These are phyloP conservation scores for Coelinius sp. DNA, from an alignment of 2,888 invertebrate genomes.

Conservation along the genomic window DNA sequence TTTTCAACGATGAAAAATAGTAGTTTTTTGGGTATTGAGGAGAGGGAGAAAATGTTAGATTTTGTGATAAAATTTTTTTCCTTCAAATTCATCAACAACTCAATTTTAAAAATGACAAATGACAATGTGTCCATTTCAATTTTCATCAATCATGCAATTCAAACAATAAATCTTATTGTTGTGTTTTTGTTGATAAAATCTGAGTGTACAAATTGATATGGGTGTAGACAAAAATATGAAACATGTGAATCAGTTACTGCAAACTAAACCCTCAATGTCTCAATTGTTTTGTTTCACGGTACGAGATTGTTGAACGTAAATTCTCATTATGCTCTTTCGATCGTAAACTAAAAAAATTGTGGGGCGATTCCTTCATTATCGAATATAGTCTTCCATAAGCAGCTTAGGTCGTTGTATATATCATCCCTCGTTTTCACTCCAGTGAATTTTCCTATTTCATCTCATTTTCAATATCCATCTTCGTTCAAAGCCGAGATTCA, in stretches of 20 bases:
- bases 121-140: background rate
- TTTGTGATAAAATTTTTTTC: too few species aligned
- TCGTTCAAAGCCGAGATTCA: slow-evolving; percentile 26
- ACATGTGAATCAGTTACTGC: too few species aligned
- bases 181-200: too few species aligned
- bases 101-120: background rate
- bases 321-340: background rate
- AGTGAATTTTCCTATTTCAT: slow-evolving; percentile 45
- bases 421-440: slow-evolving; percentile 1
- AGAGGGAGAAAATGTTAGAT: background rate
- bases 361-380: slow-evolving; percentile 43
- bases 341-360: background rate
- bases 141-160: too few species aligned
- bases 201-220: too few species aligned
- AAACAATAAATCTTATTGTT: too few species aligned
- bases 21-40: slow-evolving; percentile 9
- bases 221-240: too few species aligned
- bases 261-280: too few species aligned
- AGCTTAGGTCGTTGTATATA: slow-evolving; percentile 45
- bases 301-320: slow-evolving; percentile 5
- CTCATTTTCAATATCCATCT: slow-evolving; percentile 39
- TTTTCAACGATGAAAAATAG: slow-evolving; percentile 42
- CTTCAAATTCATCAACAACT: background rate
- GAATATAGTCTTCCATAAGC: slow-evolving; percentile 48
- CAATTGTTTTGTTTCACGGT: too few species aligned